Evolutionary conservation across 2,888 invertebrate genomes (phyloP).

Genomic region (Trichacis sp.): DNA sequence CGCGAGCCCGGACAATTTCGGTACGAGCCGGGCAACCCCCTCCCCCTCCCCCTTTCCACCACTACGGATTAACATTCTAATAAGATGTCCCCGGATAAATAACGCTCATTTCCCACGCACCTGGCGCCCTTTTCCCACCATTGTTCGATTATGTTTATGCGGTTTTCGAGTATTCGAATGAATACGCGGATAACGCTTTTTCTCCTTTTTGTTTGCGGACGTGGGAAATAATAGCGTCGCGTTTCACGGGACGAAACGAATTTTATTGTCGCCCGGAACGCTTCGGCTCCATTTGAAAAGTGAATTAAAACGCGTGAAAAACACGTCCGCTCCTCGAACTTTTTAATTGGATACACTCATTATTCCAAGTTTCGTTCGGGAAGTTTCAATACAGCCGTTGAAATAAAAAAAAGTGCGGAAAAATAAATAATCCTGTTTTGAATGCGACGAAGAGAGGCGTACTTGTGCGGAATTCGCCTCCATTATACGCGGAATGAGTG

Average conservation of each 20-base stretch:
- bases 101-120: conserved; percentile 26
- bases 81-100: conserved; percentile 31
- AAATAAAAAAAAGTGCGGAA: conserved; percentile 1
- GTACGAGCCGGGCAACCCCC: conserved; percentile 8
- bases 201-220: background rate
- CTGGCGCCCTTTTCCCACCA: conserved; percentile 8
- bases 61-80: conserved; percentile 34
- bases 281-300: background rate
- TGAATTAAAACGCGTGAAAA: background rate
- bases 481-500: conserved; percentile 10
- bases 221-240: background rate
- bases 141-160: conserved; percentile 14
- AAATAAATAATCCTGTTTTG: background rate
- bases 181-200: background rate
- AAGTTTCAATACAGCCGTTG: background rate
- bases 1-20: conserved; percentile 15
- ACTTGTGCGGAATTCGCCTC: conserved; percentile 13
- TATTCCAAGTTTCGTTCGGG: background rate
- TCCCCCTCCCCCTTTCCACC: too few relatives aligned
- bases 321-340: background rate
- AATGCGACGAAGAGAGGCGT: background rate
- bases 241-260: background rate
- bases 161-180: background rate
- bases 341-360: background rate
- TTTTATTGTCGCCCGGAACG: background rate